Evolutionary conservation across 2,888 invertebrate species (phyloP).

Genomic region (Chaetogeoica ovagalla): DNA sequence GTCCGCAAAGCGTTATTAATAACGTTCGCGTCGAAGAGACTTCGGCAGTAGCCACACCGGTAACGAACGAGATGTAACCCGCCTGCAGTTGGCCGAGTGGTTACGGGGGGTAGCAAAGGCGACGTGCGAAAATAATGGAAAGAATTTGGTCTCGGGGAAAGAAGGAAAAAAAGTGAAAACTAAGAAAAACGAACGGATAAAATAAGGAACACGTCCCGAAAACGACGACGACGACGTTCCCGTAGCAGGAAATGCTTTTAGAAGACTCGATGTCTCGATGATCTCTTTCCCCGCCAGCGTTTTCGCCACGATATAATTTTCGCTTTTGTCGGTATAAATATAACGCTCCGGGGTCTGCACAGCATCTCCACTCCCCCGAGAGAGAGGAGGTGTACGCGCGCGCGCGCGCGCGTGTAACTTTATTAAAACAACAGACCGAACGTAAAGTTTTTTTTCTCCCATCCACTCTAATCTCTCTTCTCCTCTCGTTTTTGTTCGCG

Average conservation of each 20-base stretch:
- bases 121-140: constrained; percentile 6
- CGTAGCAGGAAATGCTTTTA: constrained; percentile 21
- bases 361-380: no score
- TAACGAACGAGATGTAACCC: background rate
- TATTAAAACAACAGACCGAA: constrained; percentile 30
- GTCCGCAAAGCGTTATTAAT: no score
- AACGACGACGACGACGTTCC: background rate
- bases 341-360: no score
- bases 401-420: constrained; percentile 9
- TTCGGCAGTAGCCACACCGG: background rate
- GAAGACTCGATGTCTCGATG: constrained; percentile 27
- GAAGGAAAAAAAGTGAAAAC: no score
- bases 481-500: background rate
- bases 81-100: background rate
- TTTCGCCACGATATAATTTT: constrained; percentile 1
- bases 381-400: no score
- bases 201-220: constrained; percentile 5
- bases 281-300: background rate
- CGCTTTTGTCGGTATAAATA: background rate
- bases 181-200: background rate
- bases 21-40: background rate
- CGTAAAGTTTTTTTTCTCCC: background rate
- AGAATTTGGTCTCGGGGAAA: background rate
- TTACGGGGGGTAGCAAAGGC: background rate
- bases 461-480: background rate